phyloP scores from a whole-genome alignment of 2,797 vertebrate genomes.

The Acropternis orthonyx region DNA sequence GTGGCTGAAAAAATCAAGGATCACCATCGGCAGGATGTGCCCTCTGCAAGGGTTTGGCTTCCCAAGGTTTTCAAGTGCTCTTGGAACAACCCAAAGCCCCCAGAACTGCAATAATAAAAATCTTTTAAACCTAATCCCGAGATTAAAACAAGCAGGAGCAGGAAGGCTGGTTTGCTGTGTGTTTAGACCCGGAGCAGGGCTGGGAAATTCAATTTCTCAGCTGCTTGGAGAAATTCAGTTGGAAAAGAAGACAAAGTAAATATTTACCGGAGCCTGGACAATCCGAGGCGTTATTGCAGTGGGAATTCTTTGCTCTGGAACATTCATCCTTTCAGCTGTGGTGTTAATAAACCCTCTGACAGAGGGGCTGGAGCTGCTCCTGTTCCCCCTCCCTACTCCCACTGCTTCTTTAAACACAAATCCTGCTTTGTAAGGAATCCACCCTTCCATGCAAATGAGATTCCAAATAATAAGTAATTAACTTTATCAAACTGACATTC shows the following conservation, averaged over 20 bases:
- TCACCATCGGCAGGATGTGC: fast-evolving
- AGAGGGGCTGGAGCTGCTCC: background rate
- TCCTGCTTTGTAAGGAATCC: background rate
- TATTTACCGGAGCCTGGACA: background rate
- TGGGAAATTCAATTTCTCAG: background rate
- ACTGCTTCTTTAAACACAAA: background rate
- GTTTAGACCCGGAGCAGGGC: background rate
- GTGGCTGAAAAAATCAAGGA: background rate
- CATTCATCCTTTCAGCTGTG: background rate
- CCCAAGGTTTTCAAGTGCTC: fast-evolving
- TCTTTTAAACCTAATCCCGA: fast-evolving
- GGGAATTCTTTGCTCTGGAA: background rate
- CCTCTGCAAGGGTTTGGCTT: background rate
- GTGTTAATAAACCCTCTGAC: background rate
- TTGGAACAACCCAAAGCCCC: background rate
- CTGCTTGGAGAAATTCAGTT: background rate
- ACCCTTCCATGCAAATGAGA: slow-evolving; percentile 23
- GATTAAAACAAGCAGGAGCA: background rate
- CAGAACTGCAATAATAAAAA: background rate
- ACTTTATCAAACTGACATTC: slow-evolving; percentile 25
- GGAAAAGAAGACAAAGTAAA: slow-evolving; percentile 14
- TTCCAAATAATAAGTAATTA: slow-evolving; percentile 25
- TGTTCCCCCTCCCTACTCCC: background rate
- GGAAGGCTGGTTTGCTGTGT: background rate
- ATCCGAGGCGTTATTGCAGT: background rate